Conservation (phyloP, 2,797 vertebrate genomes). For the Microctenopoma lineatum region DNA sequence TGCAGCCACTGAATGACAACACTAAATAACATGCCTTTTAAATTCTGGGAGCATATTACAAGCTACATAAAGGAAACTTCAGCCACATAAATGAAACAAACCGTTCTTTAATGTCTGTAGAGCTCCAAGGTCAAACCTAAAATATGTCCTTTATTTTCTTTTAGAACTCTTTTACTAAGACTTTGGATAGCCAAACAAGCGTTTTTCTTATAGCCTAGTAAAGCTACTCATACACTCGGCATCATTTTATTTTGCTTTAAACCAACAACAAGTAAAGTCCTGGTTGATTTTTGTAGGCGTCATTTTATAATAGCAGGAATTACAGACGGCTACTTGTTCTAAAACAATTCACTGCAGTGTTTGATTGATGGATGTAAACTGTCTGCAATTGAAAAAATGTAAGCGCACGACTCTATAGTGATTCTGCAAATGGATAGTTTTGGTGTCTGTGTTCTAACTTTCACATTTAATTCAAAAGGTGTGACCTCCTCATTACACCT, state of each 20-base stretch:
- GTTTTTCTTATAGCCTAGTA: too few species aligned
- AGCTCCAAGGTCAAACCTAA: neutral
- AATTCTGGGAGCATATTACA: constrained; percentile 1
- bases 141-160: neutral
- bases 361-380: too few species aligned
- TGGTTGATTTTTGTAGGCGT: too few species aligned
- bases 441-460: neutral
- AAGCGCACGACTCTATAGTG: constrained; percentile 2
- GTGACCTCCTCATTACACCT: constrained; percentile 14
- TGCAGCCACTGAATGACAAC: constrained; percentile 6
- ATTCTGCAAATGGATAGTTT: neutral
- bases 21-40: constrained; percentile 23
- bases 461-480: constrained; percentile 11
- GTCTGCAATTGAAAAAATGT: too few species aligned
- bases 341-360: too few species aligned
- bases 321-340: too few species aligned
- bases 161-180: neutral
- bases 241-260: too few species aligned
- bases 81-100: neutral
- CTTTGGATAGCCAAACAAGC: too few species aligned
- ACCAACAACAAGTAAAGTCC: too few species aligned
- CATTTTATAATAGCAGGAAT: too few species aligned
- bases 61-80: neutral
- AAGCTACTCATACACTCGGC: too few species aligned
- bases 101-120: neutral